Base-by-base conservation (phyloP, 2,113 vertebrate species). In the Sander vitreus region DNA sequence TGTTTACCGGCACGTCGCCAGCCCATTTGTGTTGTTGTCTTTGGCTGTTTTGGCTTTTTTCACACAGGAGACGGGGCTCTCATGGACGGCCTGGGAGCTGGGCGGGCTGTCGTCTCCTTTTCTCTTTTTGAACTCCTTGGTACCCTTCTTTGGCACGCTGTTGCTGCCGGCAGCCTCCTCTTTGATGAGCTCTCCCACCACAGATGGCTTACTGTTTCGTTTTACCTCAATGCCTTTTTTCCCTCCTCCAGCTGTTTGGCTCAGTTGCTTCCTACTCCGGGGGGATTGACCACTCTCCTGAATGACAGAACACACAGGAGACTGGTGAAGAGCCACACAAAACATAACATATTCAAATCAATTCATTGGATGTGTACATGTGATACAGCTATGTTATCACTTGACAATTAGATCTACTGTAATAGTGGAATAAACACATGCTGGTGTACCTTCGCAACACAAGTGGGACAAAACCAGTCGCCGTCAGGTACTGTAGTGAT, bases 401-500 rank as follows among this genome's bases (percentile, higher is more conserved):
- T 39, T 47, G 57, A 36, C 13, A n/a, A 43, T 54, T 15, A 39
- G 1, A 76, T 18, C 6, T 33, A 33, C 13, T 10, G 6, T 51
- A 6, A n/a, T 11, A n/a, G 55, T 68, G 14, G 15, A 51, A 43
- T n/a, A 33, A 53, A 21, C 13, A 48, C 25, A 68, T 33, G 14
- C 48, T 72, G 36, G 47, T n/a, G 45, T 95, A 99, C 98, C 96
- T 99, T 98, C 57, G 96, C 96, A 84, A 98, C 97, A 95, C 98
- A 99, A 78, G 96, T 95, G 66, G 97, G 97, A 93, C 98, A 99
- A 90, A 97, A 99, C 98, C 98, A 99, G 93, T 98, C 97, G 18
- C 97, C 97, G 12, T 98, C 97, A 2, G 98, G 98, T 81, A 99
- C 98, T 30, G 93, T 94, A n/a, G 96, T 97, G 90, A 99, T 99